Evolutionary conservation across 2,797 vertebrate genomes (phyloP), one percentile per base, ranked within the genome.

Genomic region (Acanthopagrus latus): DNA sequence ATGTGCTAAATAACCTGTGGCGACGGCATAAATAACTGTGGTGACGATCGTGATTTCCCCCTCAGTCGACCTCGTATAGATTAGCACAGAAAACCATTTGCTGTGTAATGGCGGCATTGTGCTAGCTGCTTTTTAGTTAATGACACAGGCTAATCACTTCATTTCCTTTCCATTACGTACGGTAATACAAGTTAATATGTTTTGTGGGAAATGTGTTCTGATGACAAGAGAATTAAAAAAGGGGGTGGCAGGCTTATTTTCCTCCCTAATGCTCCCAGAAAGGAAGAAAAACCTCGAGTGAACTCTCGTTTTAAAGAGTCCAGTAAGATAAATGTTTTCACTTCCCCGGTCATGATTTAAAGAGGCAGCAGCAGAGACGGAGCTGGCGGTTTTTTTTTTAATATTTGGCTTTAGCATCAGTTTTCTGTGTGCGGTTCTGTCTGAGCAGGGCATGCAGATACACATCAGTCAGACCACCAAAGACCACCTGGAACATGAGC

Each of bases 391-490:
- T n/a, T n/a, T n/a, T n/a, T 27, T 27, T 8, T 29, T 64, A 38
- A 51, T 48, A 23, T 38, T 21, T 1, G 33, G 86, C 77, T 71
- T 68, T 69, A 74, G 67, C 68, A 56, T 20, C 48, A 50, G 44
- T 63, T 80, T 64, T 80, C 11, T 82, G 70, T 85, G 0, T 86
- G 38, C 86, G 50, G 59, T 67, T 83, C 17, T 88, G 71, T 90
- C 46, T 73, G 77, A 78, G 71, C 91, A 95, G 95, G 94, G 94
- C 69, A 95, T 95, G 94, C 94, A 96, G 90, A 96, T 95, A 48
- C 95, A 95, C 89, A 95, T 95, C 79, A 94, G 94, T 60, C 94
- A 95, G 86, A 95, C 94, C 62, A 95, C 94, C 64, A 95, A 95
- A 86, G 95, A 95, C 81, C 94, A 96, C 63, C 84, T 95, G 89